Base-by-base conservation (phyloP, 2,797 vertebrate genomes). In the Falco cherrug region DNA sequence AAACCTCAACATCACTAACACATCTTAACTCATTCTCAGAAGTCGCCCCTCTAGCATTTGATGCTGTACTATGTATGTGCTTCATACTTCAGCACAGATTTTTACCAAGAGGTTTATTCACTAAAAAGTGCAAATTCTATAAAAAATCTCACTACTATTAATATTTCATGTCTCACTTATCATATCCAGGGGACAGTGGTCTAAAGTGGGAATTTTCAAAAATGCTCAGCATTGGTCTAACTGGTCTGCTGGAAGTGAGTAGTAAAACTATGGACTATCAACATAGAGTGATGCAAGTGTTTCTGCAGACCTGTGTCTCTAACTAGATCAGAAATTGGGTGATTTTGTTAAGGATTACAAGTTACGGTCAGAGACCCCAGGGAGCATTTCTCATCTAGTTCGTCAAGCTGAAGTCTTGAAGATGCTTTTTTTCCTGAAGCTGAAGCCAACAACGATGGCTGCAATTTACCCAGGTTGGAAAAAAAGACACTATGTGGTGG, bases 41-140 rank as follows among this genome's bases (percentile, higher is more conserved):
- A 17, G 80, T 91, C 8, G 0, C 37, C 51, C 64, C 28, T 74
- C 63, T 54, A 57, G 65, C 71, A 87, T n/a, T 83, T 22, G 63
- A 22, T 83, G 59, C 92, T 48, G 7, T 59, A 84, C 78, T 6
- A 3, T 24, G 67, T 41, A 11, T 64, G 29, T 5, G 45, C 78
- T 93, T 87, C 94, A 63, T 67, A 26, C 73, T 94, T 83, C 24
- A 87, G 76, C 57, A 89, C 35, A 48, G 47, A 22, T 39, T 92
- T 94, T 92, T 91, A 90, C 91, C 78, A 96, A 96, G 85, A 88
- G 80, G 35, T 63, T 90, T 87, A 95, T 95, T 96, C 91, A 95
- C 54, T 86, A 63, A 92, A 95, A 88, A 24, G n/a, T 85, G 64
- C 28, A 69, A 93, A 79, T 84, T 70, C 24, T 84, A 20, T 51